Evolutionary conservation across 1,140 invertebrate species (phyloP).

Genomic region (Orchesella cincta): DNA sequence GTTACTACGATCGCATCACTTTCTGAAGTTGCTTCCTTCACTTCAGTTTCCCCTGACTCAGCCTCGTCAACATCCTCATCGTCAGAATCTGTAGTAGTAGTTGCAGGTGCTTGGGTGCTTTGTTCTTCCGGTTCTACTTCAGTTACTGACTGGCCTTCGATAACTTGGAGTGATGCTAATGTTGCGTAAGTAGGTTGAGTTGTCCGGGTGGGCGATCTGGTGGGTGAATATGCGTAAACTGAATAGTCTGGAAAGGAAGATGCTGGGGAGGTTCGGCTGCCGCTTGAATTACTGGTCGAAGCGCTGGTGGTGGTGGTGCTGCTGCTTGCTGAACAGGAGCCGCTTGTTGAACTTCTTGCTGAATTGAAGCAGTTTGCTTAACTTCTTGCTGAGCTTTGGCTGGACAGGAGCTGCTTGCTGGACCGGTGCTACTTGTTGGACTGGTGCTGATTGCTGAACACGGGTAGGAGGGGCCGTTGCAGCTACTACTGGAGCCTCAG

Average conservation of each 20-base stretch:
- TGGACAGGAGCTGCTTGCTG: neutral
- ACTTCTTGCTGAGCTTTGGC: neutral
- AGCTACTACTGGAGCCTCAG: neutral
- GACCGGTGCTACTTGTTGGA: neutral
- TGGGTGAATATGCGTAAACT: neutral
- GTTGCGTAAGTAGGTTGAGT: constrained; percentile 15
- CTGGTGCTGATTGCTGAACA: neutral
- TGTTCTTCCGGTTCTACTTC: too few species aligned
- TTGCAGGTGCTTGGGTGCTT: neutral
- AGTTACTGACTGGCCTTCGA: neutral
- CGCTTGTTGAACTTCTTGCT: neutral
- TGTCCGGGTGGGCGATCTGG: neutral
- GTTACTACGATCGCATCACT: neutral
- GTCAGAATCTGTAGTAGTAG: constrained; percentile 11
- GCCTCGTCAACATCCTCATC: constrained; percentile 3
- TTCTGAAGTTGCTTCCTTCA: neutral
- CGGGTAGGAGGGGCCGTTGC: neutral
- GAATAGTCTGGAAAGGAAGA: neutral
- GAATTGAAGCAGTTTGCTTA: neutral
- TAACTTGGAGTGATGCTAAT: neutral
- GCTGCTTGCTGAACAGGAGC: neutral
- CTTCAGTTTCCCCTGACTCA: neutral
- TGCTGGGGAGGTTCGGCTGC: neutral
- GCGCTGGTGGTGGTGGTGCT: neutral
- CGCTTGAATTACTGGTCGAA: neutral